Percentiles rank a stretch among this genome's conserved stretches.
Conservation (phyloP, 2,888 invertebrate genomes). For the Chirona hameri region DNA sequence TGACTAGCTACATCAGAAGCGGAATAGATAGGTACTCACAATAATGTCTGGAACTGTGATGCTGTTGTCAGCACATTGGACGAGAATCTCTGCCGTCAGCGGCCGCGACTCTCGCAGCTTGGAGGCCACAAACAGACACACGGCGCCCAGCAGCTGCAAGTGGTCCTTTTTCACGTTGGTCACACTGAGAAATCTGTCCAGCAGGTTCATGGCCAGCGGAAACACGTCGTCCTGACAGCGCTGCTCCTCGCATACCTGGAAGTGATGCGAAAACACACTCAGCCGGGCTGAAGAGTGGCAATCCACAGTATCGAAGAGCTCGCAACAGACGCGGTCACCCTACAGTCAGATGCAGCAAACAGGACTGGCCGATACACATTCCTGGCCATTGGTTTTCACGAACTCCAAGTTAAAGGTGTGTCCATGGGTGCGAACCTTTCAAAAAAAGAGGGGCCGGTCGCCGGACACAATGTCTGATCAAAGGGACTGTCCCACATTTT, state of each 20-base stretch:
- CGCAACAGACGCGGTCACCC: too few species aligned
- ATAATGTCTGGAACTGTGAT: conserved; percentile 37
- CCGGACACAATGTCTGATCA: too few species aligned
- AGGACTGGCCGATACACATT: too few species aligned
- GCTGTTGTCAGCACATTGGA: conserved; percentile 36
- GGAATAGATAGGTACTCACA: conserved; percentile 31
- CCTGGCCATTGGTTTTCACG: too few species aligned
- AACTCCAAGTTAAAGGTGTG: too few species aligned
- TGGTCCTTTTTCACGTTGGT: conserved; percentile 67
- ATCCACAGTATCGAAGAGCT: too few species aligned
- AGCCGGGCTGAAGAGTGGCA: too few species aligned
- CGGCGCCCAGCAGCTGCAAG: conserved; percentile 73
- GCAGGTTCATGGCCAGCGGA: conserved; percentile 73
- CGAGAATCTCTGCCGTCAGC: conserved; percentile 35
- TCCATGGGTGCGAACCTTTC: too few species aligned
- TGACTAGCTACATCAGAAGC: too few species aligned
- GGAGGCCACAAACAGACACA: conserved; percentile 73
- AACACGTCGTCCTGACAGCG: conserved; percentile 78
- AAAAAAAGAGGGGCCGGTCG: too few species aligned
- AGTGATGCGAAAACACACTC: background rate
- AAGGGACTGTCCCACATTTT: too few species aligned
- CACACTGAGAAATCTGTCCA: conserved; percentile 74
- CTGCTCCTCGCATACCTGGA: conserved; percentile 78
- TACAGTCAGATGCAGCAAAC: too few species aligned
- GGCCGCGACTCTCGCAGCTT: conserved; percentile 76